Evolutionary conservation across 2,888 invertebrate species (phyloP), one percentile per base, ranked within the genome.

Genomic region (Apomyelois bistriatella): DNA sequence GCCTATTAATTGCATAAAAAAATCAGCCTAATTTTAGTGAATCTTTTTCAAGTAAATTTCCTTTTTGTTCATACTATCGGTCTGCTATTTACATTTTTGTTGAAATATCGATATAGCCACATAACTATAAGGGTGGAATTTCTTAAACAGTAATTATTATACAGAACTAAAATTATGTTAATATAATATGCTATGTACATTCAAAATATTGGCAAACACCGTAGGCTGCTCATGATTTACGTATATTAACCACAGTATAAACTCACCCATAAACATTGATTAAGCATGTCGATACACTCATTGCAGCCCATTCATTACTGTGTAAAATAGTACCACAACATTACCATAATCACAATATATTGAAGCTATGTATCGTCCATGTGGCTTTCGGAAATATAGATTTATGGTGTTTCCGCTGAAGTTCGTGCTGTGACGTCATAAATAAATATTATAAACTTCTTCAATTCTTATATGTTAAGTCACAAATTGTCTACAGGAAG

Each of bases 361-460:
- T 43, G 36, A 36, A 4, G 42, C 17, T 12, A 16, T 37, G 36
- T 17, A 42, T 43, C 30, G 28, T 50, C 16, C 16, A 16, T 36
- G 32, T 36, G 36, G 37, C 52, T 49, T 37, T 30, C 9, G 36
- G 15, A 4, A 52, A 52, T 37, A 15, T 13, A 43, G 28, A 43
- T 52, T 52, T 37, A 52, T 51, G 42, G 13, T 36, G 36, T 43
- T 52, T 36, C 7, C 37, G 28, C 28, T 12, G 35, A 52, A 17
- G 9, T 46, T 42, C 35, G 36, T 22, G 3, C 13, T 42, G 16
- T 36, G 35, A 46, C 41, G 36, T 52, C 35, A 37, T 13, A 42
- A 53, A 55, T 56, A 60, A 54, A 51, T 58, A 58, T 60, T 48
- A 54, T 17, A 48, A 57, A 58, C 54, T 60, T 57, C 40, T 30